A percentile compares a stretch with the other conserved stretches of the same genome.
Evolutionary conservation across 2,888 invertebrate species (phyloP).

Genomic region (Crossocerus cetratus): DNA sequence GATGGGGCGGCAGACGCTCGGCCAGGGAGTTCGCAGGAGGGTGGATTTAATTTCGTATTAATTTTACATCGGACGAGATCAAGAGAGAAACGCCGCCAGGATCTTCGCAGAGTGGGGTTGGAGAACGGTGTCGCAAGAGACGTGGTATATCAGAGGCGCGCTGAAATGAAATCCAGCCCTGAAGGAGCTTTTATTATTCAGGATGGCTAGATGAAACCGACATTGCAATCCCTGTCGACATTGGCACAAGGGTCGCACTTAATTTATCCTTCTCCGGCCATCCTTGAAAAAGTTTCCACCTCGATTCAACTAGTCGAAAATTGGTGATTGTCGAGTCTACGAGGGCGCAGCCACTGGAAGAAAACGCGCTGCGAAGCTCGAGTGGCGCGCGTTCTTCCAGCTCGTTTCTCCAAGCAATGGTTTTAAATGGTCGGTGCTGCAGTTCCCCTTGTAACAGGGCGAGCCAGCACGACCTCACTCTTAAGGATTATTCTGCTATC

Average conservation of each 20-base stretch:
- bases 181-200: constrained; percentile 14
- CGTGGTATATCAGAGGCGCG: neutral
- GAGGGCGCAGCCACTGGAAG: too few species aligned
- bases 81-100: neutral
- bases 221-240: too few species aligned
- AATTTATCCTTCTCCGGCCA: too few species aligned
- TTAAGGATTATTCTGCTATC: constrained; percentile 6
- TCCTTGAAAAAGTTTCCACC: too few species aligned
- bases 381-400: too few species aligned
- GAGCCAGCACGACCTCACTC: neutral
- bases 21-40: neutral
- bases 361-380: too few species aligned
- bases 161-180: constrained; percentile 12
- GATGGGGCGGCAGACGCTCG: too few species aligned
- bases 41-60: constrained; percentile 23
- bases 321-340: too few species aligned
- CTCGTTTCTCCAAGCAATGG: neutral
- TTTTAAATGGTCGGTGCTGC: neutral
- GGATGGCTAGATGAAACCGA: constrained; percentile 5
- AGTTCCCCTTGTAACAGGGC: neutral
- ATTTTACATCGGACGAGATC: neutral
- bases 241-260: too few species aligned
- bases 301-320: too few species aligned
- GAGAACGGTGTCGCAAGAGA: neutral
- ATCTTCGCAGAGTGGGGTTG: neutral